These are phyloP conservation scores for Neotoxoptera formosana DNA, from an alignment of 1,140 invertebrate genomes.

Conservation along the genomic window DNA sequence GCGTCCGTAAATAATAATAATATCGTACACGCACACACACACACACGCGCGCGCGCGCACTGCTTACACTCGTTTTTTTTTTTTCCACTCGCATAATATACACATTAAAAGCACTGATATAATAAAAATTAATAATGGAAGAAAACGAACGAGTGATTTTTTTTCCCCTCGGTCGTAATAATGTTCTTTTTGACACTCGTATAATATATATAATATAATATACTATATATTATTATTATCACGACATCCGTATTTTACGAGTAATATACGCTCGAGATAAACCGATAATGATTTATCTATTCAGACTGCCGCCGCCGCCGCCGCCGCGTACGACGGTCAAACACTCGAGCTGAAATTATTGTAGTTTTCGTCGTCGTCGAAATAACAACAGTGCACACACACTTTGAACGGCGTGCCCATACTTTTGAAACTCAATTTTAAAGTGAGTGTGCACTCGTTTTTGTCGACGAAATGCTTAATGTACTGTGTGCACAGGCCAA, in stretches of 20 bases:
- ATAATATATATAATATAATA: no score
- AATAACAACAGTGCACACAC: not conserved
- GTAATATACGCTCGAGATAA: not conserved
- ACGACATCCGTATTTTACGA: not conserved
- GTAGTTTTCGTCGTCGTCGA: not conserved
- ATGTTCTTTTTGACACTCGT: conserved; percentile 1
- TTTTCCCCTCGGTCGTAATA: not conserved
- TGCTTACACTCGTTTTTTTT: no score
- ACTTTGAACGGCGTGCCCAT: not conserved
- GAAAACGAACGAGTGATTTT: conserved; percentile 9
- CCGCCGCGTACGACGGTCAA: not conserved
- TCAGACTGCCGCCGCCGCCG: not conserved
- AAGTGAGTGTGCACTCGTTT: not conserved
- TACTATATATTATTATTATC: not conserved
- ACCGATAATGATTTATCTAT: conserved; percentile 14
- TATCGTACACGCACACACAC: not conserved
- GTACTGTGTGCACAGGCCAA: not conserved
- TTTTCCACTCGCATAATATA: not conserved
- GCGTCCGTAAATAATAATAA: not conserved
- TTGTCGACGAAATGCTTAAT: not conserved
- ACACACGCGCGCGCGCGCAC: not conserved
- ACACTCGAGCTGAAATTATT: not conserved
- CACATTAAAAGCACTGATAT: not conserved
- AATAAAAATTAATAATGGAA: conserved; percentile 39
- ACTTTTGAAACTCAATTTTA: not conserved